Base-by-base conservation (phyloP, 2,113 vertebrate species). In the Bubo blakistoni region DNA sequence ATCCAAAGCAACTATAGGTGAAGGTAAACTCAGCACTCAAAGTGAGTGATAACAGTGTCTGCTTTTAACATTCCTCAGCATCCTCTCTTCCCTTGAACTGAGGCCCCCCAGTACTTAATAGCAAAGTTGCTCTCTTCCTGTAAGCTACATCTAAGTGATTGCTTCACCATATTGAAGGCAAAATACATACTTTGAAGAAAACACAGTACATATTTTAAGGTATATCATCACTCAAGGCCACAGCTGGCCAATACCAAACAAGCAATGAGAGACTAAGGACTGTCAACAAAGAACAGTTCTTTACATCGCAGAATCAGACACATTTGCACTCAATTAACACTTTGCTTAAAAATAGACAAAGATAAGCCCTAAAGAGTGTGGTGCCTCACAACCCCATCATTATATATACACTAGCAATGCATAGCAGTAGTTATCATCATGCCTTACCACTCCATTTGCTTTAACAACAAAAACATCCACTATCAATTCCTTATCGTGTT, bases 231-330 rank as follows among this genome's bases (percentile, higher is more conserved):
- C 95, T 97, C 81, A 80, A 91, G 71, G 61, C 76, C 89, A 96
- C 97, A 98, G 96, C 93, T 96, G 97, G 91, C 62, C 89, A 96
- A 85, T 96, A 92, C 93, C 91, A 94, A 98, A 91, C 90, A 97
- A 89, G 89, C 91, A 94, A 97, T 96, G 95, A 71, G 94, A 84
- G 74, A 65, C 96, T 90, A 86, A 90, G 81, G 73, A 95, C 67
- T 92, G 85, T 95, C 97, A 95, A 95, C 94, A 92, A 97, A 97
- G 89, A 91, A 65, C 72, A 95, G 86, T 89, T 96, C 90, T 93
- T 55, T 72, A 93, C 86, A 94, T 96, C 95, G 96, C 82, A 93
- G 94, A 96, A 96, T 96, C 59, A 92, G 86, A 96, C 78, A 92
- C 61, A 95, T 90, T 97, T 93, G 74, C 86, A 93, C 81, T 97